Conservation (phyloP, 2,797 vertebrate genomes). For the Leuciscus waleckii region DNA sequence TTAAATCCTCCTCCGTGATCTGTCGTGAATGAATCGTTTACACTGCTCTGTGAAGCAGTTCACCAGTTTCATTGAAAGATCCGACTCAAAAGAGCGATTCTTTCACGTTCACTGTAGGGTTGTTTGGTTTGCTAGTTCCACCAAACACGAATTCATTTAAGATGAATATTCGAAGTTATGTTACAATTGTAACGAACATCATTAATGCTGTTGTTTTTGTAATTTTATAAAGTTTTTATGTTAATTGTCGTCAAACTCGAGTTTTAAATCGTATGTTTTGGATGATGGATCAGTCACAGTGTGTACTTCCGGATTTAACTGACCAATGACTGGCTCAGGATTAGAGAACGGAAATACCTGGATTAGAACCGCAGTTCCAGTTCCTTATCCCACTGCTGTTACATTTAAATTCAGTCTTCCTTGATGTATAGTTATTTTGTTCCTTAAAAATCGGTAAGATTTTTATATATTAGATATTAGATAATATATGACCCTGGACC, state of each 20-base stretch:
- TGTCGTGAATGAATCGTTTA: neutral
- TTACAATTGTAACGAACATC: neutral
- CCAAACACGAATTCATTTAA: neutral
- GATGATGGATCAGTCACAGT: neutral
- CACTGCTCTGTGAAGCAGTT: neutral
- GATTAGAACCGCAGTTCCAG: neutral
- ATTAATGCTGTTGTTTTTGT: neutral
- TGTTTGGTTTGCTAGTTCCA: neutral
- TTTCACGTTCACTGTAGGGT: neutral
- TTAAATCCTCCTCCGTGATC: neutral
- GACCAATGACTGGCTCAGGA: neutral
- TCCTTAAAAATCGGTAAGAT: neutral
- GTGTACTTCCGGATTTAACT: conserved; percentile 6
- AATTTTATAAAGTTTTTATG: neutral
- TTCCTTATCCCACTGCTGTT: neutral
- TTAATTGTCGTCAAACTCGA: neutral
- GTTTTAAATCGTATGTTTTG: conserved; percentile 22
- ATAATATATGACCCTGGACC: neutral
- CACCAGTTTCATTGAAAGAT: neutral
- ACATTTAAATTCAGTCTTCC: neutral
- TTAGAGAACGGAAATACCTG: neutral
- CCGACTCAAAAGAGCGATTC: neutral
- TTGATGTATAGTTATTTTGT: neutral
- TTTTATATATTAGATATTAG: too few relatives aligned
- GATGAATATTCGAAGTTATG: neutral